Percentiles rank a stretch among this genome's conserved stretches.
Evolutionary conservation across 2,113 vertebrate species (phyloP).

Genomic region (Eulacestoma nigropectus): DNA sequence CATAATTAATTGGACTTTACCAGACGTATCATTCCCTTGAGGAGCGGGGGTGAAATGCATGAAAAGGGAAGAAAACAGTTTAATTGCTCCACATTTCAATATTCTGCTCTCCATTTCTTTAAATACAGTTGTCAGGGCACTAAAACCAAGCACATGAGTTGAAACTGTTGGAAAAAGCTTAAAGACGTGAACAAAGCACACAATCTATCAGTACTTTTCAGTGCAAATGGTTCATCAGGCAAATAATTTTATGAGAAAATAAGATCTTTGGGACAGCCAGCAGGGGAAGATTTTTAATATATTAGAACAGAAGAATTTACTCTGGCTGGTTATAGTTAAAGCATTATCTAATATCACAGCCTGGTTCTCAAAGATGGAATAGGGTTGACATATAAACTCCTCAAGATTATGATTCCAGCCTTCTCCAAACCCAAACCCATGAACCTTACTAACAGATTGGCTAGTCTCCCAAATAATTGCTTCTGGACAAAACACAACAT

Average conservation of each 20-base stretch:
- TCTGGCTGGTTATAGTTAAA: not conserved
- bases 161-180: not conserved
- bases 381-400: not conserved
- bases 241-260: not conserved
- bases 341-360: not conserved
- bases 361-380: not conserved
- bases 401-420: not conserved
- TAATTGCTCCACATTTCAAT: not conserved
- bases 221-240: not conserved
- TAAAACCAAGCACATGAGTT: not conserved
- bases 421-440: not conserved
- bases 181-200: not conserved
- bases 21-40: conserved; percentile 5
- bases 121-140: not conserved
- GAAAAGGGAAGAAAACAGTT: conserved; percentile 21
- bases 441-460: not conserved
- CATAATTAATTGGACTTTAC: conserved; percentile 32
- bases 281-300: not conserved
- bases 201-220: not conserved
- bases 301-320: not conserved
- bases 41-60: not conserved
- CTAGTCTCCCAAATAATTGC: not conserved
- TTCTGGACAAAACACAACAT: not conserved
- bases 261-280: not conserved
- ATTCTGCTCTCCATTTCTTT: not conserved